Percentiles rank a stretch among this genome's conserved stretches.
Conservation (phyloP, 1,140 invertebrate genomes). For the Drosophila willistoni region DNA sequence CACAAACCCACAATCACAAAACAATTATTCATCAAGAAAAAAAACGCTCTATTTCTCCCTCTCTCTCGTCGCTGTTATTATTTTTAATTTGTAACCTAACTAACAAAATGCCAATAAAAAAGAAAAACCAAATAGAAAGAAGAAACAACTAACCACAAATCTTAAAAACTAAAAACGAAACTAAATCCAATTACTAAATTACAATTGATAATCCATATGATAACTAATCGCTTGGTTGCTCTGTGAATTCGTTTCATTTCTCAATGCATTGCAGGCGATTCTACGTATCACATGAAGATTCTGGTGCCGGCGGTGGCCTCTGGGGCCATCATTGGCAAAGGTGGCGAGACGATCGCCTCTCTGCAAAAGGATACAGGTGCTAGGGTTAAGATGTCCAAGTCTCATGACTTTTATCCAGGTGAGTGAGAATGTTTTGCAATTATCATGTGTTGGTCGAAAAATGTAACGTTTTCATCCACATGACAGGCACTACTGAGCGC, state of each 20-base stretch:
- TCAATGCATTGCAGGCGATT: constrained; percentile 85
- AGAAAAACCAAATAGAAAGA: constrained; percentile 26
- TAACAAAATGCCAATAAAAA: constrained; percentile 28
- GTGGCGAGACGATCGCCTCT: constrained; percentile 98
- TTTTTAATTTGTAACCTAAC: constrained; percentile 74
- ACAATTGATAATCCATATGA: constrained; percentile 19
- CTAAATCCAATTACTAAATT: constrained; percentile 16
- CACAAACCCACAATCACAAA: constrained; percentile 16
- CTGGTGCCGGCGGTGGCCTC: constrained; percentile 97
- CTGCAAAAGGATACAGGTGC: constrained; percentile 97
- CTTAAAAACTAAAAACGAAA: constrained; percentile 18
- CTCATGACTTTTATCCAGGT: constrained; percentile 99
- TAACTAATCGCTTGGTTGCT: constrained; percentile 49
- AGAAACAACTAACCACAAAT: constrained; percentile 4
- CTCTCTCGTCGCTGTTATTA: constrained; percentile 69
- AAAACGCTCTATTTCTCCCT: no score
- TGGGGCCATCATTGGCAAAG: constrained; percentile 98
- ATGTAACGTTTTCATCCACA: constrained; percentile 43
- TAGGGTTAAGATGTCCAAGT: constrained; percentile 99
- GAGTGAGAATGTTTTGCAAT: constrained; percentile 68
- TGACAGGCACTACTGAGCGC: constrained; percentile 96
- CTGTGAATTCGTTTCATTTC: constrained; percentile 50
- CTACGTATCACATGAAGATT: constrained; percentile 96
- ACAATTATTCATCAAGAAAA: constrained; percentile 30
- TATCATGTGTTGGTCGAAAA: no score